Evolutionary conservation across 2,113 vertebrate species (phyloP).

Genomic region (Anas platyrhynchos): DNA sequence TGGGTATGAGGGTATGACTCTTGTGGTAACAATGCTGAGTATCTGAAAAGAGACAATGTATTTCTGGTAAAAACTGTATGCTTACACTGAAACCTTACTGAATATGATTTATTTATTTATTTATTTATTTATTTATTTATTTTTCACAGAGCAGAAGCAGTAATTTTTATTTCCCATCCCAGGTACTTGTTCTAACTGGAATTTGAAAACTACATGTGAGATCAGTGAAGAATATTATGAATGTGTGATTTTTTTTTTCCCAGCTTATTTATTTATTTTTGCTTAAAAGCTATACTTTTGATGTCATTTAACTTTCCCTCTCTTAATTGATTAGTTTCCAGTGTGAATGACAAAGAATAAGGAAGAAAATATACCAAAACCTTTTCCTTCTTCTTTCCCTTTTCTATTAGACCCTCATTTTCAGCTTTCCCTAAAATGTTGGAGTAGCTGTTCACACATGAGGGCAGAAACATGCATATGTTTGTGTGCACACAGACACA

Average conservation of each 20-base stretch:
- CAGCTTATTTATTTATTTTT: not conserved
- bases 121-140: too few species aligned
- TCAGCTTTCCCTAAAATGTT: slow-evolving; percentile 3
- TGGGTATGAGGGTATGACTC: not conserved
- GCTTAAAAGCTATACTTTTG: not conserved
- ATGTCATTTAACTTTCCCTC: not conserved
- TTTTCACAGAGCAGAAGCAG: not conserved
- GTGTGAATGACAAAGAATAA: not conserved
- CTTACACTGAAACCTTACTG: not conserved
- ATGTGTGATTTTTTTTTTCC: not conserved
- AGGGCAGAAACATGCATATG: not conserved
- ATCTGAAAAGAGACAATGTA: not conserved
- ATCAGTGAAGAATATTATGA: not conserved
- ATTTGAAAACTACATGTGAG: not conserved
- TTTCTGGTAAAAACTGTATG: not conserved
- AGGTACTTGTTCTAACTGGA: not conserved
- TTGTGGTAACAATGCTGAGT: not conserved
- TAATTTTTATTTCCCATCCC: not conserved
- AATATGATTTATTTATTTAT: not conserved
- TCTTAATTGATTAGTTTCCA: not conserved
- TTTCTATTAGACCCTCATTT: not conserved
- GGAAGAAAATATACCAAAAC: accelerated
- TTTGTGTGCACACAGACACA: not conserved
- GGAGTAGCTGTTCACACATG: not conserved
- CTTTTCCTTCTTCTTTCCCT: not conserved